Base-by-base conservation (phyloP, 2,797 vertebrate species). In the Tapirus indicus region DNA sequence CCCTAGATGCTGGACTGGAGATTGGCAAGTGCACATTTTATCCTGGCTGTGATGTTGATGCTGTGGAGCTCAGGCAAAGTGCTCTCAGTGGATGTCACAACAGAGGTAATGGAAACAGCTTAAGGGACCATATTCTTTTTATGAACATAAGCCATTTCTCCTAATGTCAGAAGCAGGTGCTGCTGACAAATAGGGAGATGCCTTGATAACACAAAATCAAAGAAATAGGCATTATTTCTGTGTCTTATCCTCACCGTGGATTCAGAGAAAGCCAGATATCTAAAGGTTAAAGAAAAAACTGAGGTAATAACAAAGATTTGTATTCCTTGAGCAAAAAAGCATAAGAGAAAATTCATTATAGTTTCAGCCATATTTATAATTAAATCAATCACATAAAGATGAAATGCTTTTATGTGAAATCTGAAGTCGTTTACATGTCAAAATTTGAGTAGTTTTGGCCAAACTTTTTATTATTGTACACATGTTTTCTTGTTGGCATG, bases 1-100 rank as follows among this genome's bases (percentile, higher is more conserved):
- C 99, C 98, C n/a, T 98, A 99, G 99, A 99, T 99, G 99, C 97
- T 99, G 98, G 96, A 98, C 89, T 98, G 98, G 95, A 98, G 98
- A 96, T 89, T 98, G 84, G 78, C 98, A 44, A 97, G 98, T 79
- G 68, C 99, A 62, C 98, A 98, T 93, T 96, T 98, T 97, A 97
- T 99, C 95, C 95, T 99, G 72, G 97, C 98, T 80, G 54, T 99
- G 96, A 97, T 92, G 3, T 52, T 99, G 96, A 97, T 99, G 62
- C 97, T 98, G 82, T 98, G 99, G 99, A 98, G 95, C 32, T 97
- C 97, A 4, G 98, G 97, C 77, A 94, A 96, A 32, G 95, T 97
- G 49, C 98, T 98, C 86, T 97, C 98, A 5, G 92, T 91, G 2
- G 98, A 98, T 17, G 97, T 96, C 90, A 97, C 95, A 23, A 97